Evolutionary conservation across 2,797 vertebrate genomes (phyloP).

Genomic region (Lepus oiostolus): DNA sequence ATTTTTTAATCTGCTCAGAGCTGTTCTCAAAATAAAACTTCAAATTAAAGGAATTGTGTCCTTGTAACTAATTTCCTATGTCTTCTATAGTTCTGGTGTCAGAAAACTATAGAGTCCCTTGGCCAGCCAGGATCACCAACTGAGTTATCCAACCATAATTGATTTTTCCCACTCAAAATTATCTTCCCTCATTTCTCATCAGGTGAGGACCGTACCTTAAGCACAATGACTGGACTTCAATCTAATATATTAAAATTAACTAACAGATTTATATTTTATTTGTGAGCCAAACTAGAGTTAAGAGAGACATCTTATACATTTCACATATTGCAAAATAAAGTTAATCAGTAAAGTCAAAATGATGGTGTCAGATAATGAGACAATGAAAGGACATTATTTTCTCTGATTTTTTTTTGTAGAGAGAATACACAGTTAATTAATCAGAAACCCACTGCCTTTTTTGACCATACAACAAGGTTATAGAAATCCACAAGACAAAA

Average conservation of each 20-base stretch:
- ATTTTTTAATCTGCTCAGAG: not conserved
- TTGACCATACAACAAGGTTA: conserved; percentile 18
- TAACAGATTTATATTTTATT: conserved; percentile 17
- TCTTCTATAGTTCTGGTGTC: not conserved
- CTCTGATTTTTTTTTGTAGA: conserved; percentile 30
- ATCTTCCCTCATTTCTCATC: not conserved
- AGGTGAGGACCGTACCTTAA: not conserved
- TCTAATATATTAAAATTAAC: not conserved
- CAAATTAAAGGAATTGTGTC: not conserved
- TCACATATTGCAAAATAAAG: conserved; percentile 7
- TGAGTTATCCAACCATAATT: not conserved
- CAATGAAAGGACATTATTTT: conserved; percentile 33
- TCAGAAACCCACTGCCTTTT: conserved; percentile 16
- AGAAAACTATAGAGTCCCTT: not conserved
- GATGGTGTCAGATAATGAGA: not conserved
- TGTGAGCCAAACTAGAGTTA: not conserved
- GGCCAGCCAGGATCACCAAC: not conserved
- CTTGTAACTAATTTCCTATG: not conserved
- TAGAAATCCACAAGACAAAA: conserved; percentile 27
- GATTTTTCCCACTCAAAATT: not conserved
- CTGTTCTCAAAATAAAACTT: conserved; percentile 51
- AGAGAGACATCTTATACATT: not conserved
- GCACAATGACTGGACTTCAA: not conserved
- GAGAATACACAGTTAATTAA: not conserved
- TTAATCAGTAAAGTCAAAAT: conserved; percentile 42